Percentiles rank a stretch among this genome's conserved stretches.
These are phyloP conservation scores for Corapipo altera DNA, from an alignment of 2,113 vertebrate genomes.

Conservation along the genomic window DNA sequence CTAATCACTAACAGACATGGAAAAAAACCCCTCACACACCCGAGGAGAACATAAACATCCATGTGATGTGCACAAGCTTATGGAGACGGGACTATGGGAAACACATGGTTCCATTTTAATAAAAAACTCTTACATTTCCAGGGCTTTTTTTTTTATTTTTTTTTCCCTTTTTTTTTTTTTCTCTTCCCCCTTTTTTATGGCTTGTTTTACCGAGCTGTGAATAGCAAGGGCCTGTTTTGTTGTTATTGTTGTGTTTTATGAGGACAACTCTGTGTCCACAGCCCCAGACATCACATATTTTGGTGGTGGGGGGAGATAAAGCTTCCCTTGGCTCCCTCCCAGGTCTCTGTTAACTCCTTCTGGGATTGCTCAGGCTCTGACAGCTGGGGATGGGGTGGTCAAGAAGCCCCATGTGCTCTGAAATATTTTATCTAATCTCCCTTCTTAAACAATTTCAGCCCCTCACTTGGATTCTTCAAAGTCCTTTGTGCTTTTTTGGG, in stretches of 20 bases:
- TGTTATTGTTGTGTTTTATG: conserved; percentile 33
- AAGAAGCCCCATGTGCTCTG: conserved; percentile 3
- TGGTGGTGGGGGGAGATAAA: conserved; percentile 10
- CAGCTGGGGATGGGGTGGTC: background rate
- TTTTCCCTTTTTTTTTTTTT: background rate
- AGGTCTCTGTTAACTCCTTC: conserved; percentile 25
- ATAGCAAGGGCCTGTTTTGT: conserved; percentile 1
- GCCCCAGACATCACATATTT: conserved; percentile 25
- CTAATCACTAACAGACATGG: conserved; percentile 55
- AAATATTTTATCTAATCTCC: conserved; percentile 46
- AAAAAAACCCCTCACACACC: conserved; percentile 54
- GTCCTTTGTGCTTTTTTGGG: background rate
- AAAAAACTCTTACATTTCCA: conserved; percentile 34
- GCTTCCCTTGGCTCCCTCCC: conserved; percentile 32
- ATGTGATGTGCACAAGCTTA: conserved; percentile 44
- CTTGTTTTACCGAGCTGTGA: conserved; percentile 21
- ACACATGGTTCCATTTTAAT: conserved; percentile 62
- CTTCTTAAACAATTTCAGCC: background rate
- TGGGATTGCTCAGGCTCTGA: conserved; percentile 30
- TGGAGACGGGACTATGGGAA: conserved; percentile 30
- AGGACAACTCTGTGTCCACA: conserved; percentile 24
- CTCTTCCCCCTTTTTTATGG: background rate
- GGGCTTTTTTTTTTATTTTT: background rate
- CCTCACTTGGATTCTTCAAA: background rate
- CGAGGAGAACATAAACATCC: conserved; percentile 64